Conservation (phyloP, 2,113 vertebrate genomes). For the Brachyhypopomus gauderio region DNA sequence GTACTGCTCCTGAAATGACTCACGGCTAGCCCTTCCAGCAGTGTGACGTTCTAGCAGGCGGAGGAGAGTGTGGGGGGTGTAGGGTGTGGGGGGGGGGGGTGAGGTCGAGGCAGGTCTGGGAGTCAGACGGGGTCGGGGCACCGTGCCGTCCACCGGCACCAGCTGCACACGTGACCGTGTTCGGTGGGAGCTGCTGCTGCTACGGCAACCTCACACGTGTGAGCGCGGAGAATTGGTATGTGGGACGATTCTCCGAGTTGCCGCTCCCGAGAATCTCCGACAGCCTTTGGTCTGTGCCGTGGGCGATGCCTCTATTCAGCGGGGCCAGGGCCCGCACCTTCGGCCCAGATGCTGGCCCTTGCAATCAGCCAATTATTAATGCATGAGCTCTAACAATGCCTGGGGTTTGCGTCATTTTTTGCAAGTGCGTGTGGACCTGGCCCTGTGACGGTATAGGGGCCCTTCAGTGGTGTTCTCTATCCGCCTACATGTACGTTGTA, state of each 20-base stretch:
- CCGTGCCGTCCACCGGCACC: neutral
- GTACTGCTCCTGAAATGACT: slow-evolving; percentile 46
- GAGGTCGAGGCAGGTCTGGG: slow-evolving; percentile 23
- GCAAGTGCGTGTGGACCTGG: slow-evolving; percentile 33
- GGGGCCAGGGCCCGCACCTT: slow-evolving; percentile 53
- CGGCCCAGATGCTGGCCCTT: slow-evolving; percentile 68
- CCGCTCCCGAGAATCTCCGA: neutral
- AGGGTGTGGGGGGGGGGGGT: neutral
- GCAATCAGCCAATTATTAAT: slow-evolving; percentile 72
- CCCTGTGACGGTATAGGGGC: neutral
- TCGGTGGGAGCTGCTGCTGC: too few relatives aligned
- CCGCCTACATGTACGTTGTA: neutral
- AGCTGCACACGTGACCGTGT: slow-evolving; percentile 4
- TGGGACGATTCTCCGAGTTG: neutral
- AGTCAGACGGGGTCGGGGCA: slow-evolving; percentile 10
- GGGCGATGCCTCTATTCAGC: slow-evolving; percentile 19
- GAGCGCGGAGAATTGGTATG: slow-evolving; percentile 16
- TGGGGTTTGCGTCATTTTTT: slow-evolving; percentile 64
- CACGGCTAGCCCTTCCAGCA: neutral
- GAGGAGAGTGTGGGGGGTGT: neutral
- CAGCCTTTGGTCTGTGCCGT: neutral
- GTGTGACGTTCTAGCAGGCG: neutral
- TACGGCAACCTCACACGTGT: neutral
- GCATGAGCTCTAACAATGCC: slow-evolving; percentile 70
- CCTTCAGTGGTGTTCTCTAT: neutral